Percentiles rank a stretch among this genome's conserved stretches.
Evolutionary conservation across 2,113 vertebrate genomes (phyloP).

Genomic region (Macrotus californicus): DNA sequence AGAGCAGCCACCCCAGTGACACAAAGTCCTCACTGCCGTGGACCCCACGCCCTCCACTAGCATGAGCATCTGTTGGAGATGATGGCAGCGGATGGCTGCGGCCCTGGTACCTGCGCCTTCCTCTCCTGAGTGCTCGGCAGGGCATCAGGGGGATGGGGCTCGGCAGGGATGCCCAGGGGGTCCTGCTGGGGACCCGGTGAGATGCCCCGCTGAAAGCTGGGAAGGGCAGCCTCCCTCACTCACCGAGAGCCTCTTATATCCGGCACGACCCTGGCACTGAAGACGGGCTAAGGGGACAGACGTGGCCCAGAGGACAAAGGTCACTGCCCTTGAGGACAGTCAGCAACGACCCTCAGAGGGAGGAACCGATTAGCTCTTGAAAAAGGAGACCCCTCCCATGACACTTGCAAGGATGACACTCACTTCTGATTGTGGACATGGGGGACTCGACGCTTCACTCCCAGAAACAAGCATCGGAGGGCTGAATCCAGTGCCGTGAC

Average conservation of each 20-base stretch:
- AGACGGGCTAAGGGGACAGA: background rate
- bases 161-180: background rate
- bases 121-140: slow-evolving; percentile 70
- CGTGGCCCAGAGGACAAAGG: no score
- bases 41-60: slow-evolving; percentile 77
- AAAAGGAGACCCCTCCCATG: background rate
- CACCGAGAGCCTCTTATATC: background rate
- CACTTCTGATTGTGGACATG: fast-evolving
- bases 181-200: slow-evolving; percentile 22
- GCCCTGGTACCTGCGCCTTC: slow-evolving; percentile 81
- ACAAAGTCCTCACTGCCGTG: slow-evolving; percentile 71
- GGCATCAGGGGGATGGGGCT: background rate
- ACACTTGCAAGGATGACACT: fast-evolving
- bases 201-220: background rate
- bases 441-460: background rate
- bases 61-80: slow-evolving; percentile 73
- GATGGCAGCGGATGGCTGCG: slow-evolving; percentile 67
- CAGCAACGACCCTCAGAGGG: background rate
- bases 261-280: fast-evolving
- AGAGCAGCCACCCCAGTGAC: slow-evolving; percentile 55
- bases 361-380: background rate
- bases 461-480: no score
- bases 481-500: background rate
- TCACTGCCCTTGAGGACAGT: background rate
- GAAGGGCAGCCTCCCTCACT: fast-evolving